phyloP scores from a whole-genome alignment of 1,140 invertebrate species.

The Neotoxoptera formosana region DNA sequence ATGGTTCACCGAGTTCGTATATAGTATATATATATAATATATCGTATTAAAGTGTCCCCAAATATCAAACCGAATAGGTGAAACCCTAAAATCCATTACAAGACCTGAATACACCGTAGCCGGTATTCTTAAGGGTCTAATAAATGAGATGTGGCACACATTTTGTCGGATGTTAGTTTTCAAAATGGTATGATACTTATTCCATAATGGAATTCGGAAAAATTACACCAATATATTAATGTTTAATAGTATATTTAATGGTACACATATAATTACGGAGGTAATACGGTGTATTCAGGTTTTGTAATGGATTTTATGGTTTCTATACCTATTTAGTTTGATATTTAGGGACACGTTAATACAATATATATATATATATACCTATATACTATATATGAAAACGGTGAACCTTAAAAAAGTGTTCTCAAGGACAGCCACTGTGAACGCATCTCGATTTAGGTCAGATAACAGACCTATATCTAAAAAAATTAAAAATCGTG shows the following conservation, averaged over 20 bases:
- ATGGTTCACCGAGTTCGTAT: not conserved
- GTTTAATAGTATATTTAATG: not conserved
- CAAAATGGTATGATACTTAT: no score
- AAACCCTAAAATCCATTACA: not conserved
- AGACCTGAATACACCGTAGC: not conserved
- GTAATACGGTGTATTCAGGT: not conserved
- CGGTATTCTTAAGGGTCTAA: conserved; percentile 7
- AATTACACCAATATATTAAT: not conserved
- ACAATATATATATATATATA: not conserved
- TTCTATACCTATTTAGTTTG: not conserved
- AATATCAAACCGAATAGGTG: not conserved
- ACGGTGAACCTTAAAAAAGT: not conserved
- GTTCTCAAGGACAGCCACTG: not conserved
- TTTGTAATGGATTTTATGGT: not conserved
- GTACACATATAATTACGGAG: no score
- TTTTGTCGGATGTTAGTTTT: conserved; percentile 18
- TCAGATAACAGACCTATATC: not conserved
- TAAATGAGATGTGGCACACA: not conserved
- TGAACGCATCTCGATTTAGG: not conserved
- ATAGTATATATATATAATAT: not conserved
- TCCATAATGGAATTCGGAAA: not conserved
- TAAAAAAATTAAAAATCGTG: no score
- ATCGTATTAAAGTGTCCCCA: not conserved
- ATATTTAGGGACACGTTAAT: not conserved
- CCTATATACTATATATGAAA: no score